phyloP scores from a whole-genome alignment of 2,797 vertebrate genomes.

The Mycteria americana region DNA sequence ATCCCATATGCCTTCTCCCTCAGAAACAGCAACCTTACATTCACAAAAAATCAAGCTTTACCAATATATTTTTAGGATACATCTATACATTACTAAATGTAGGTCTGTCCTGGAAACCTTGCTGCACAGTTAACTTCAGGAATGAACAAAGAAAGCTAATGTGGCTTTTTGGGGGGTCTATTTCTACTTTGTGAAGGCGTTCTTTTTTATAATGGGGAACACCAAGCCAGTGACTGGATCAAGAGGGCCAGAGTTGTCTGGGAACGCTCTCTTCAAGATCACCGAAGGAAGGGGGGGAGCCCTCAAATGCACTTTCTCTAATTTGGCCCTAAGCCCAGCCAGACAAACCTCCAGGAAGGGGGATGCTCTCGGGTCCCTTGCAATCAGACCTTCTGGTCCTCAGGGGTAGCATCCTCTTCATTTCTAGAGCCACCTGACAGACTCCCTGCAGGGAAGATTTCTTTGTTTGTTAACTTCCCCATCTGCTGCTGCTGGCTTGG shows the following conservation, averaged over 20 bases:
- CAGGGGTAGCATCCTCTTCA: not conserved
- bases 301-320: not conserved
- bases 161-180: not conserved
- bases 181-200: not conserved
- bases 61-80: not conserved
- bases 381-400: not conserved
- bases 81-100: not conserved
- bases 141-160: not conserved
- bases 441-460: not conserved
- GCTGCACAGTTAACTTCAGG: not conserved
- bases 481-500: not conserved
- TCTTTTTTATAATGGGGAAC: not conserved
- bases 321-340: not conserved
- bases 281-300: not conserved
- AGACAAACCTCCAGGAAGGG: not conserved
- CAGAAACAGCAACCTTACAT: not conserved
- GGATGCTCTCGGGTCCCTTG: not conserved
- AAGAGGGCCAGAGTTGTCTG: not conserved
- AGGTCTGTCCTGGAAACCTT: not conserved
- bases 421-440: not conserved
- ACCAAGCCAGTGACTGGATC: not conserved
- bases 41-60: not conserved
- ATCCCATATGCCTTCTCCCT: constrained; percentile 4
- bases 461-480: not conserved
- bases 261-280: not conserved